A percentile compares a stretch with the other conserved stretches of the same genome.
Conservation (phyloP, 2,888 invertebrate species). For the Lycocerus yunnanus region DNA sequence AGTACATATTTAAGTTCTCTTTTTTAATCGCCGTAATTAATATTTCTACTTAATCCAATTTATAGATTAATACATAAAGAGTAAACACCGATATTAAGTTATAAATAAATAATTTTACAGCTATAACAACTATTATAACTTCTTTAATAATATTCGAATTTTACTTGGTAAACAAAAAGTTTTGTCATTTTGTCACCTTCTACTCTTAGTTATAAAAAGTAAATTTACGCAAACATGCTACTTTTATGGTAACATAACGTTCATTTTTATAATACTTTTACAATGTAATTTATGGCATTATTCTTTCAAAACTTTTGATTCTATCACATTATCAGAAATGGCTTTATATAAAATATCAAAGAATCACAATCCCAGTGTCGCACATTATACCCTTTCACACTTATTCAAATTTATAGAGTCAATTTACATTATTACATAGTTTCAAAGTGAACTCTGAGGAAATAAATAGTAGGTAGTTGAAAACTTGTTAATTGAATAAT, state of each 20-base stretch:
- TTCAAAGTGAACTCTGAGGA: neutral
- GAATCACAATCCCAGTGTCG: conserved; percentile 5
- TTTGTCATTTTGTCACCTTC: conserved; percentile 19
- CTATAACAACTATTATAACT: neutral
- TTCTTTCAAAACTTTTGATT: conserved; percentile 15
- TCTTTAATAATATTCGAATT: neutral
- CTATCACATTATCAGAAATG: conserved; percentile 14
- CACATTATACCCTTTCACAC: conserved; percentile 9
- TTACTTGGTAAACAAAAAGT: conserved; percentile 1
- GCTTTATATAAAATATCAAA: conserved; percentile 17
- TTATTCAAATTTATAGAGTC: conserved; percentile 15
- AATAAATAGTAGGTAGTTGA: neutral
- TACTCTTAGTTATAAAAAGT: conserved; percentile 14
- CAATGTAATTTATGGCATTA: conserved; percentile 20
- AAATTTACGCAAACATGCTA: conserved; percentile 7
- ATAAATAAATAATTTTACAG: neutral
- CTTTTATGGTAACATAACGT: conserved; percentile 13
- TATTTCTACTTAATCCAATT: neutral
- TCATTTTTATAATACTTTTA: conserved; percentile 20
- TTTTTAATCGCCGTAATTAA: neutral
- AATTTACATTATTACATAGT: conserved; percentile 9
- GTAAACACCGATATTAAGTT: neutral
- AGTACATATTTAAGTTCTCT: neutral
- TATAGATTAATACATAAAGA: neutral
- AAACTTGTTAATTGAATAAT: neutral